These are phyloP conservation scores for Crocuta crocuta DNA, from an alignment of 2,113 vertebrate genomes.

Conservation along the genomic window DNA sequence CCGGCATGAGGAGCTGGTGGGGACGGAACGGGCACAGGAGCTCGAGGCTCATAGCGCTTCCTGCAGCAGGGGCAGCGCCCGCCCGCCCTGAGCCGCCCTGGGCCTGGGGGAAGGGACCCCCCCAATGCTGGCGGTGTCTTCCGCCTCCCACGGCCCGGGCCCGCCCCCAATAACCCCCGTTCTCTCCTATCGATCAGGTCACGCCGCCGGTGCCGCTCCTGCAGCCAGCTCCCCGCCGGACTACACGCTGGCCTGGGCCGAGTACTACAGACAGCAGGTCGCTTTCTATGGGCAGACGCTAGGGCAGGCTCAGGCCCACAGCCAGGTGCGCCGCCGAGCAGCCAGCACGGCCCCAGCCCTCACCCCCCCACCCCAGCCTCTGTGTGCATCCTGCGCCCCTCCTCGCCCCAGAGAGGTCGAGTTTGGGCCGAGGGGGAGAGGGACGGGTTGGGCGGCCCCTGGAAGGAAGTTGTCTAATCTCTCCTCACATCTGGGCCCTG, in stretches of 20 bases:
- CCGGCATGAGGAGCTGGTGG: not conserved
- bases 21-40: rapidly evolving
- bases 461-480: rapidly evolving
- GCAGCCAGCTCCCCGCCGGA: slow-evolving; percentile 96
- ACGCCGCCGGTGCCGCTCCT: slow-evolving; percentile 92
- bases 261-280: slow-evolving; percentile 98
- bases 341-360: rapidly evolving
- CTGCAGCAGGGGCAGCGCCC: not conserved
- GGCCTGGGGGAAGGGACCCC: not conserved
- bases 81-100: no score
- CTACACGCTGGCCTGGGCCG: slow-evolving; percentile 97
- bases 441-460: rapidly evolving
- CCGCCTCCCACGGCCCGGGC: rapidly evolving
- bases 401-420: rapidly evolving
- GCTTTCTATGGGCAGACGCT: slow-evolving; percentile 96
- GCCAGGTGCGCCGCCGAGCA: slow-evolving; percentile 90
- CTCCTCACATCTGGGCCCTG: not conserved
- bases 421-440: not conserved
- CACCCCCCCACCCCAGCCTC: not conserved
- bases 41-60: rapidly evolving
- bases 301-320: slow-evolving; percentile 95
- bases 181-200: slow-evolving; percentile 87
- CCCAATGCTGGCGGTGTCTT: not conserved
- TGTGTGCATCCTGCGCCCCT: rapidly evolving
- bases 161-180: not conserved